These are phyloP conservation scores for Cuniculus paca DNA, from an alignment of 2,797 vertebrate species.

Conservation along the genomic window DNA sequence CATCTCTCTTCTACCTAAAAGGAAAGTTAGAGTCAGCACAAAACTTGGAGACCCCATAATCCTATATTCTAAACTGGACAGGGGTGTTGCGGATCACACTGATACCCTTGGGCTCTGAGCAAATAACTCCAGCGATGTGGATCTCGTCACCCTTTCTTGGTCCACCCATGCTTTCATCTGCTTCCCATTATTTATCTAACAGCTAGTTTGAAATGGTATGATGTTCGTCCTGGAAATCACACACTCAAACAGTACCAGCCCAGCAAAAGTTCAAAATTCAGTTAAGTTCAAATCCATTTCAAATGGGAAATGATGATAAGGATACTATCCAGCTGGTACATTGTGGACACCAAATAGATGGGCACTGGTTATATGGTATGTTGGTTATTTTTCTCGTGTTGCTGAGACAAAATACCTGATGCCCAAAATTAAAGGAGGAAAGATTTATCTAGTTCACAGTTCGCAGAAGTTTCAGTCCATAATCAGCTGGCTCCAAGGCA, in stretches of 20 bases:
- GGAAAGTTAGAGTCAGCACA: slow-evolving; percentile 10
- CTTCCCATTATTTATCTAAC: background rate
- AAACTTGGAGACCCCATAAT: background rate
- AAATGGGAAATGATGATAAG: background rate
- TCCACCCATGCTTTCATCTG: background rate
- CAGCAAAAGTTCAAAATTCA: slow-evolving; percentile 5
- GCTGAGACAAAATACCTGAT: background rate
- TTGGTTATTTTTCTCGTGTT: background rate
- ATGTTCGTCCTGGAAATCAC: background rate
- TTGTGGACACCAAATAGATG: background rate
- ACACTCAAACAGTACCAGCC: background rate
- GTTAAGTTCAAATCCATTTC: background rate
- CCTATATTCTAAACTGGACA: background rate
- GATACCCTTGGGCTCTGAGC: background rate
- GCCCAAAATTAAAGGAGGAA: background rate
- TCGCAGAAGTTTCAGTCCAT: no score
- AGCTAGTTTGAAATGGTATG: background rate
- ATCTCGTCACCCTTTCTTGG: background rate
- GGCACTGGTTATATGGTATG: background rate
- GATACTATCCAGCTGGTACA: background rate
- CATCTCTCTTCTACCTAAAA: background rate
- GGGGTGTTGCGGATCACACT: background rate
- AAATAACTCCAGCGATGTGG: background rate
- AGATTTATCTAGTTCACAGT: background rate
- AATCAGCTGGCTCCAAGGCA: no score